Base-by-base conservation (phyloP, 2,797 vertebrate genomes). In the Gymnodraco acuticeps region DNA sequence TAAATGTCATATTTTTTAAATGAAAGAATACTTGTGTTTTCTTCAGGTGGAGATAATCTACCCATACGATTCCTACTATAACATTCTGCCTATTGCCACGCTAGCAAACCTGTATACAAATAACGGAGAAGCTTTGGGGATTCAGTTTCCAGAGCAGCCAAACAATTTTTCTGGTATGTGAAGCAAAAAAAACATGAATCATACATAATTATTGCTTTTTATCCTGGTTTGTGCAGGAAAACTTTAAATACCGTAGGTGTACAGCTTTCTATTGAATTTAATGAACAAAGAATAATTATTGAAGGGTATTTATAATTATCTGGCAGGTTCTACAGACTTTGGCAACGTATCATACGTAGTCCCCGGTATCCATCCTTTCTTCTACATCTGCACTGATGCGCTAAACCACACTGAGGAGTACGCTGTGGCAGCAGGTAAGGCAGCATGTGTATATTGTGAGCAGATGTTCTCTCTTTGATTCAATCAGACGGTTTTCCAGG, bases 381-480 rank as follows among this genome's bases (percentile, higher is more conserved):
- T 98, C 92, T 95, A 95, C 88, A 97, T 97, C 86, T 92, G 95
- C 51, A 95, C 96, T 0, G 84, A 95, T 23, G 96, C 96, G 0
- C 64, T 96, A 63, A 98, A 97, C 85, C 97, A 97, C 87, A 97
- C 96, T 0, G 93, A 96, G 91, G 94, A 96, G 56, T 98, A 96
- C 70, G 94, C 96, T 3, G 84, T 89, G 88, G 97, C 96, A 82
- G 95, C 96, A 80, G 96, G 97, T 97, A 88, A 4, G 11, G 20
- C 33, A 63, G 55, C 58, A 5, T 1, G 1, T 1, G 20, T 52
- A 23, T 63, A 1, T 4, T 48, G 17, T 14, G 43, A 72, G n/a
- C 41, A 42, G 10, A 68, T 70, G 64, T 42, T 48, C 48, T 58
- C 61, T 63, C n/a, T 48, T 6, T 13, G 80, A 48, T 19, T 38